A percentile compares a stretch with the other conserved stretches of the same genome.
phyloP scores from a whole-genome alignment of 1,140 invertebrate genomes.

The Bombus affinis region DNA sequence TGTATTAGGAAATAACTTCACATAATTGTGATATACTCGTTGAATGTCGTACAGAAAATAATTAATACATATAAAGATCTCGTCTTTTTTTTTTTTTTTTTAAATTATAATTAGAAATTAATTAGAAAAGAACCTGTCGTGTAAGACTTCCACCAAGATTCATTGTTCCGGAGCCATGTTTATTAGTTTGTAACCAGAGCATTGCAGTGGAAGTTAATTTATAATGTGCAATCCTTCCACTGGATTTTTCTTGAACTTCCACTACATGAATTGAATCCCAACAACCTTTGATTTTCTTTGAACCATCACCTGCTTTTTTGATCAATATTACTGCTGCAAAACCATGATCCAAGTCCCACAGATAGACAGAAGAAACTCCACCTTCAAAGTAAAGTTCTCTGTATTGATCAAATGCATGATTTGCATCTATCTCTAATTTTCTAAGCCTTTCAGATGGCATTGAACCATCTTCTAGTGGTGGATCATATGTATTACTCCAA shows the following conservation, averaged over 20 bases:
- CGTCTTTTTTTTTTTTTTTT: too few species aligned
- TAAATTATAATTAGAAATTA: background rate
- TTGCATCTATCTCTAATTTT: conserved; percentile 98
- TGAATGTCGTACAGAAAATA: background rate
- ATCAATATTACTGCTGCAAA: conserved; percentile 99
- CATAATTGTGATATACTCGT: background rate
- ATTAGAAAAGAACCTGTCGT: conserved; percentile 88
- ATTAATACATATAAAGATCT: background rate
- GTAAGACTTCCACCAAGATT: conserved; percentile 99
- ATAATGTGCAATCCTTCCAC: conserved; percentile 97
- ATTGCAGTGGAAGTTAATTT: conserved; percentile 99
- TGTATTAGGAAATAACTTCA: background rate
- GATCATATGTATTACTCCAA: conserved; percentile 99
- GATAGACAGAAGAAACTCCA: conserved; percentile 99
- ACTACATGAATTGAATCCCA: conserved; percentile 99
- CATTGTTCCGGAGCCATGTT: conserved; percentile 98
- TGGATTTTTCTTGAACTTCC: conserved; percentile 98
- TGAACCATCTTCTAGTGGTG: conserved; percentile 98
- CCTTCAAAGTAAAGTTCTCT: conserved; percentile 99
- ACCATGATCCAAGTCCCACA: conserved; percentile 99
- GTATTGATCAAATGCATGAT: conserved; percentile 99
- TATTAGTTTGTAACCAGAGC: conserved; percentile 99
- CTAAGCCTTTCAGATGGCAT: conserved; percentile 98
- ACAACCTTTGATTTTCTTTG: conserved; percentile 98
- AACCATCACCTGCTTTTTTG: conserved; percentile 99